A percentile compares a stretch with the other conserved stretches of the same genome.
phyloP scores from a whole-genome alignment of 2,888 invertebrate genomes.

The Iselma pallidipennis region DNA sequence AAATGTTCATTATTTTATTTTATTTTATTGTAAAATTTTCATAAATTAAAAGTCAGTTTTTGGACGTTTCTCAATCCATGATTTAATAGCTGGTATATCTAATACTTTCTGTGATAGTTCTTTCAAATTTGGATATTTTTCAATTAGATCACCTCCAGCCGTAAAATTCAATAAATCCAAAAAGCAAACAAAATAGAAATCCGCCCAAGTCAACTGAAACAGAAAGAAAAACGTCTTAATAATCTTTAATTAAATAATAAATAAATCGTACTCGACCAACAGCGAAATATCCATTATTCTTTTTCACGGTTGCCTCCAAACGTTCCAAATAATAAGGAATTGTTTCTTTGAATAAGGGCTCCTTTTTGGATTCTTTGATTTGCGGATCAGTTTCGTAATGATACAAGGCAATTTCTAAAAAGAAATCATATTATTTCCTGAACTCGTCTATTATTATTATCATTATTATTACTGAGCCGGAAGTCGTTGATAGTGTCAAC shows the following conservation, averaged over 20 bases:
- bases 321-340: slow-evolving; percentile 64
- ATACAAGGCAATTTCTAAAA: slow-evolving; percentile 59
- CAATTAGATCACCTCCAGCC: slow-evolving; percentile 35
- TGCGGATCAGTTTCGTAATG: slow-evolving; percentile 61
- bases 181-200: slow-evolving; percentile 64
- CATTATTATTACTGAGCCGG: no score
- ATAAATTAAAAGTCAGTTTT: slow-evolving; percentile 1
- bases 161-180: slow-evolving; percentile 28
- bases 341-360: slow-evolving; percentile 57
- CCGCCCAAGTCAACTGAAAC: slow-evolving; percentile 64
- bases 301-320: slow-evolving; percentile 62
- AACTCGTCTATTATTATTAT: not conserved
- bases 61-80: slow-evolving; percentile 40
- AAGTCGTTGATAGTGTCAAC: slow-evolving; percentile 65
- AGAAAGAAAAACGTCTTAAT: slow-evolving; percentile 5
- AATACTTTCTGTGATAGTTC: slow-evolving; percentile 31
- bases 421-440: slow-evolving; percentile 6
- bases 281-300: slow-evolving; percentile 64
- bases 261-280: slow-evolving; percentile 52
- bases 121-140: slow-evolving; percentile 31
- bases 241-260: slow-evolving; percentile 2
- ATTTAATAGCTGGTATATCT: slow-evolving; percentile 33
- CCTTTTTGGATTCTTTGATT: slow-evolving; percentile 58
- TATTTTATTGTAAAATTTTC: not conserved
- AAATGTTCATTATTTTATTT: not conserved